Base-by-base conservation (phyloP, 2,113 vertebrate genomes). In the Ophthalmolycus amberensis region DNA sequence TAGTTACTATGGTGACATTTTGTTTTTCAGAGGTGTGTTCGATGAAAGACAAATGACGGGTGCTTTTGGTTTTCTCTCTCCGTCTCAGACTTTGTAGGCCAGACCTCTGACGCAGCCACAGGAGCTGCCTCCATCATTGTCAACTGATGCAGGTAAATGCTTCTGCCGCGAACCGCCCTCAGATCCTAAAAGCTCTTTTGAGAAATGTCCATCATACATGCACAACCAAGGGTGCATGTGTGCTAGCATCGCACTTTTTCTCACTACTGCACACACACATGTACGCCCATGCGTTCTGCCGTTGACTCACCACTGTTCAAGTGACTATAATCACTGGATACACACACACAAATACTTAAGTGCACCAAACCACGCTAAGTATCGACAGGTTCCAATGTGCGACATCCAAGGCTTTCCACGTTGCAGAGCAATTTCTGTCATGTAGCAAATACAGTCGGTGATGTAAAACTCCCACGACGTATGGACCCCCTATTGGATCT, bases 121-220 rank as follows among this genome's bases (percentile, higher is more conserved):
- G 98, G 98, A 93, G 90, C 96, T 58, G 98, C 98, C 89, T 97
- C 97, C 89, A 97, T 99, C 91, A 96, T 96, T 80, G 97, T 99
- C 78, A 96, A 98, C 81, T n/a, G 91, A 95, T 71, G 96, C 97
- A 97, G 98, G 97, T 99, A 95, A 89, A 83, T 15, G 68, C 46
- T 75, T 77, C 68, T 42, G 9, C 18, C 9, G 10, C 58, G 40
- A 37, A 37, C 14, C 69, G 56, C 58, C 38, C 68, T 73, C 59
- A 67, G 71, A 75, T 70, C 60, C 74, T 62, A 58, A 82, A 85
- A 69, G 32, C 68, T 71, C 59, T 72, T 60, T 29, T 59, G 6
- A 65, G 48, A 74, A 82, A 75, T 79, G 0, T 38, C 65, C 20
- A 27, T 50, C 9, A 20, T 59, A n/a, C 14, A 76, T 46, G 32